These are phyloP conservation scores for Drosophila helvetica DNA, from an alignment of 2,888 invertebrate species.

Conservation along the genomic window DNA sequence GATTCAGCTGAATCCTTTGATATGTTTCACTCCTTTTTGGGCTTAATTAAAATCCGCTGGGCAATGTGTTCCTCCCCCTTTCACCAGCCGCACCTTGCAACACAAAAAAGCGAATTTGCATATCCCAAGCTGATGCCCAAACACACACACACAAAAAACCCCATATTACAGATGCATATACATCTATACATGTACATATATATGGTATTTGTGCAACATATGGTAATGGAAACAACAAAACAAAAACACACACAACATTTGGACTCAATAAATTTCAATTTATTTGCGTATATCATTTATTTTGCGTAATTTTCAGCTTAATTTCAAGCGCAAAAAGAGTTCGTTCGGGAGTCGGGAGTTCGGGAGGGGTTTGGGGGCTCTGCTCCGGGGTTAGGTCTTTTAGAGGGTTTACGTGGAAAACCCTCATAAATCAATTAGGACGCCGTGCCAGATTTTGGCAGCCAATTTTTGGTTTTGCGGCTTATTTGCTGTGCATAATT, in stretches of 20 bases:
- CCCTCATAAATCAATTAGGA: constrained; percentile 82
- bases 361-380: background rate
- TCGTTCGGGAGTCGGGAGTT: constrained; percentile 2
- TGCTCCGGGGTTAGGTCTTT: background rate
- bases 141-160: constrained; percentile 19
- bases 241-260: constrained; percentile 27
- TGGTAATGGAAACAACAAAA: constrained; percentile 30
- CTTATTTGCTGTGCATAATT: constrained; percentile 60
- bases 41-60: constrained; percentile 77
- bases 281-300: constrained; percentile 84
- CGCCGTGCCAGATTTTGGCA: constrained; percentile 66
- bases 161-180: constrained; percentile 17
- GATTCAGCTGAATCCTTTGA: background rate
- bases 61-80: constrained; percentile 67
- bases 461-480: constrained; percentile 78
- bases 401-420: constrained; percentile 58
- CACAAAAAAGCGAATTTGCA: constrained; percentile 69
- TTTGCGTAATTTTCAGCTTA: constrained; percentile 81
- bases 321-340: constrained; percentile 66
- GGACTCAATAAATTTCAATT: constrained; percentile 82
- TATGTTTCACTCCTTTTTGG: constrained; percentile 60
- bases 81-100: constrained; percentile 57
- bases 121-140: constrained; percentile 69
- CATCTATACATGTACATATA: background rate
- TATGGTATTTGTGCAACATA: constrained; percentile 23